Evolutionary conservation across 2,113 vertebrate genomes (phyloP).

Genomic region (Addax nasomaculatus): DNA sequence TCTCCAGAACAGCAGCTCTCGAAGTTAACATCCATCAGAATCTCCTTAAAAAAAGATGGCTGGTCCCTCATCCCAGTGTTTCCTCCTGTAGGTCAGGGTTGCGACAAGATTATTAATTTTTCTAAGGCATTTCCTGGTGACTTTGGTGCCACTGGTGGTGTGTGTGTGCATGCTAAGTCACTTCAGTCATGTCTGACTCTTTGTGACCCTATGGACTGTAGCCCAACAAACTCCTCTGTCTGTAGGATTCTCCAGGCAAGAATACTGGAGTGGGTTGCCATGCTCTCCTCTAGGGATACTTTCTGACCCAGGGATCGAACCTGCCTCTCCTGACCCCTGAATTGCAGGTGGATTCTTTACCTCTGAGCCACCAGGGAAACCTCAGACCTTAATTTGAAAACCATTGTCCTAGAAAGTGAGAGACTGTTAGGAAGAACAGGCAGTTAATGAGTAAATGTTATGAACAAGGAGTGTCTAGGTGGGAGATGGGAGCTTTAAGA

Average conservation of each 20-base stretch:
- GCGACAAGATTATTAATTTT: neutral
- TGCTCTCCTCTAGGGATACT: neutral
- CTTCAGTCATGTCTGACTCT: neutral
- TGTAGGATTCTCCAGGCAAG: neutral
- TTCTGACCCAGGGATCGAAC: neutral
- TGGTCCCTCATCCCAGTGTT: neutral
- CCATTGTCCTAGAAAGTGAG: neutral
- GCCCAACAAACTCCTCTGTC: neutral
- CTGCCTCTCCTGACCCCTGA: neutral
- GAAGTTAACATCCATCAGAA: neutral
- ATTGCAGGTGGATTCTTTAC: neutral
- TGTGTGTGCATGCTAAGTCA: accelerated
- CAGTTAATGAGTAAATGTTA: neutral
- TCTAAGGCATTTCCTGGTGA: neutral
- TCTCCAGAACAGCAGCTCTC: neutral
- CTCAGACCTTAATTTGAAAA: neutral
- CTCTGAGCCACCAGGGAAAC: neutral
- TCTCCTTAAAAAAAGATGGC: neutral
- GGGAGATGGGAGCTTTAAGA: too few species aligned
- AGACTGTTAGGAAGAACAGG: neutral
- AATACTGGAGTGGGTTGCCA: neutral
- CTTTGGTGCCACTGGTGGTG: too few species aligned
- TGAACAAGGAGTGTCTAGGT: neutral
- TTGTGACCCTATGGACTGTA: neutral
- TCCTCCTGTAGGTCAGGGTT: neutral